A percentile compares a stretch with the other conserved stretches of the same genome.
Conservation (phyloP, 2,797 vertebrate genomes). For the Peromyscus attwateri region DNA sequence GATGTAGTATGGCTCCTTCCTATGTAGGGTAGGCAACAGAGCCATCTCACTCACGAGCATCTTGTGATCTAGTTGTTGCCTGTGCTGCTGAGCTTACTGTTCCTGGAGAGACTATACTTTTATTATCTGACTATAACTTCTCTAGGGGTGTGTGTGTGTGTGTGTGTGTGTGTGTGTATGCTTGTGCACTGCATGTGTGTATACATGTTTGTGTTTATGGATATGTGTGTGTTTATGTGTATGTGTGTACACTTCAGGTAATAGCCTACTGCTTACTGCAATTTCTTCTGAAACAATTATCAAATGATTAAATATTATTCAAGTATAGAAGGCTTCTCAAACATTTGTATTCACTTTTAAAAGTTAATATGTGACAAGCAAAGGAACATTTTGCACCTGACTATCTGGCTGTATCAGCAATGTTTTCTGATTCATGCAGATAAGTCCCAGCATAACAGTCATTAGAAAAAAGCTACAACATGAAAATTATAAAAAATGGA, state of each 20-base stretch:
- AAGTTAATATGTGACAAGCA: slow-evolving; percentile 2
- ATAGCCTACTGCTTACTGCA: neutral
- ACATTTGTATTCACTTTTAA: neutral
- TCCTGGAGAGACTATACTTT: neutral
- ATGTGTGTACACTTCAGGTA: neutral
- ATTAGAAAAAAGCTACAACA: slow-evolving; percentile 6
- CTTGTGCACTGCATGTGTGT: neutral
- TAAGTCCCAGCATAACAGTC: neutral
- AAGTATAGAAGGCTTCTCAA: neutral
- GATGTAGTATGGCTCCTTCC: neutral
- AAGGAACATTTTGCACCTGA: neutral
- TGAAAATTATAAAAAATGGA: slow-evolving; percentile 44
- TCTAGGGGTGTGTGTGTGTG: neutral
- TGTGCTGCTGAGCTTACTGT: neutral
- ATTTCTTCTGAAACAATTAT: slow-evolving; percentile 8
- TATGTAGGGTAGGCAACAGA: neutral
- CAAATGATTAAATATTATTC: slow-evolving; percentile 27
- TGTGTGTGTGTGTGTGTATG: neutral
- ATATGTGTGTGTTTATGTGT: neutral
- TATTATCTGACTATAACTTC: slow-evolving; percentile 30
- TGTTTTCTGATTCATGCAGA: neutral
- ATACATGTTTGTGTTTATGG: no score
- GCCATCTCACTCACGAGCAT: neutral
- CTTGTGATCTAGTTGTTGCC: neutral
- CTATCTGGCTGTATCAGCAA: neutral